phyloP scores from a whole-genome alignment of 1,140 invertebrate species.

The Campodea augens region DNA sequence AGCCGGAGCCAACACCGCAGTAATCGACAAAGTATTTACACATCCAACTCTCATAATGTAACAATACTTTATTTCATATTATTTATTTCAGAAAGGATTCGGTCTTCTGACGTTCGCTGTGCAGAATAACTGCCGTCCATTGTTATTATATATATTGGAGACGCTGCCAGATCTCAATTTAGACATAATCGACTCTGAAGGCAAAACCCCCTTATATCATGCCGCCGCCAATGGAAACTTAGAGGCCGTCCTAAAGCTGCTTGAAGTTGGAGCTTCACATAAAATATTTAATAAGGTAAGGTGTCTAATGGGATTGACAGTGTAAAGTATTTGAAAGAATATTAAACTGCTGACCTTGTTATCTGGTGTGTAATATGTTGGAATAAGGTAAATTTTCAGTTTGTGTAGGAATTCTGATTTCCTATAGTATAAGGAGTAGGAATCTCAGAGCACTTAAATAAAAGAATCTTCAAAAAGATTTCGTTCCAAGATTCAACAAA shows the following conservation, averaged over 20 bases:
- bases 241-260: constrained; percentile 34
- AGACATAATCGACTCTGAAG: constrained; percentile 33
- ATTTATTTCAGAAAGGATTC: constrained; percentile 38
- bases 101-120: constrained; percentile 46
- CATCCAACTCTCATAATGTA: neutral
- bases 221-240: constrained; percentile 26
- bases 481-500: neutral
- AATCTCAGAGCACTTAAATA: neutral
- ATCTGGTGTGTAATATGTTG: neutral
- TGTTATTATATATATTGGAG: constrained; percentile 39
- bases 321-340: constrained; percentile 3
- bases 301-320: too few species aligned
- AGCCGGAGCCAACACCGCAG: constrained; percentile 47
- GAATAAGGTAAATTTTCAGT: neutral
- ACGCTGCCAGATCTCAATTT: constrained; percentile 34
- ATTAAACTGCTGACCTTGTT: neutral
- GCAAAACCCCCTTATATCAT: constrained; percentile 28
- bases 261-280: constrained; percentile 37
- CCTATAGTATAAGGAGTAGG: neutral
- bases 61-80: neutral
- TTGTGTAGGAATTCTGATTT: neutral
- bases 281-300: constrained; percentile 35
- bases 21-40: constrained; percentile 48
- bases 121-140: constrained; percentile 37
- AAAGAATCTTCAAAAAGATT: neutral